A percentile compares a stretch with the other conserved stretches of the same genome.
These are phyloP conservation scores for Bufo gargarizans DNA, from an alignment of 2,113 vertebrate species.

Conservation along the genomic window DNA sequence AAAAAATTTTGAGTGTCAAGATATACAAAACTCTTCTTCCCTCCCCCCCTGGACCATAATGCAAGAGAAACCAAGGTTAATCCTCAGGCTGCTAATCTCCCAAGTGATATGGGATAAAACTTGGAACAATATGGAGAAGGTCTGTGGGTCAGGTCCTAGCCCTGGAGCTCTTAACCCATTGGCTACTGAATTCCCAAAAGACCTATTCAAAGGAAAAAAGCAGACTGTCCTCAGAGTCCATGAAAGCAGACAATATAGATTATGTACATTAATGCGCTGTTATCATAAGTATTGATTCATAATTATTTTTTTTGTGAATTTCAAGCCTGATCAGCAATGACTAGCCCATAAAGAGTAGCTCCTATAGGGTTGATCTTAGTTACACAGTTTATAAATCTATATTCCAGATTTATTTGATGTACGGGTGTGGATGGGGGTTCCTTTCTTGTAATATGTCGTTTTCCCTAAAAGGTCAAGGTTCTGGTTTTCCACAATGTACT, in stretches of 20 bases:
- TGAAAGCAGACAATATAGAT: conserved; percentile 9
- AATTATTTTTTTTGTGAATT: conserved; percentile 9
- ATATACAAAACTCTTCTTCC: conserved; percentile 52
- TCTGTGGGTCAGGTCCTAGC: conserved; percentile 62
- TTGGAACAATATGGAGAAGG: conserved; percentile 58
- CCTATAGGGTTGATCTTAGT: neutral
- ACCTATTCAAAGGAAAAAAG: conserved; percentile 35
- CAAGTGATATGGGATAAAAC: conserved; percentile 53
- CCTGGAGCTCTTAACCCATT: conserved; percentile 63
- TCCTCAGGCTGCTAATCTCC: conserved; percentile 60
- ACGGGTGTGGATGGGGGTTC: no score
- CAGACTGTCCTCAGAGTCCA: neutral
- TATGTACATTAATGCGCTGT: conserved; percentile 19
- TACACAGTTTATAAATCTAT: neutral
- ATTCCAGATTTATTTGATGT: no score
- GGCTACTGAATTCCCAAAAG: neutral
- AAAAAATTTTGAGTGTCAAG: conserved; percentile 44
- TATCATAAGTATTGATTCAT: neutral
- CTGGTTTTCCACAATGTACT: neutral
- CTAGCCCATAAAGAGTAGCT: neutral
- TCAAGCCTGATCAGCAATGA: neutral
- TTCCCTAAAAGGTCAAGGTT: no score
- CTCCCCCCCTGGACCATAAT: conserved; percentile 27
- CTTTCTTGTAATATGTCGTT: no score
- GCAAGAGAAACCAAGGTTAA: conserved; percentile 61